Conservation (phyloP, 2,797 vertebrate species). For the Cyprinodon diabolis region DNA sequence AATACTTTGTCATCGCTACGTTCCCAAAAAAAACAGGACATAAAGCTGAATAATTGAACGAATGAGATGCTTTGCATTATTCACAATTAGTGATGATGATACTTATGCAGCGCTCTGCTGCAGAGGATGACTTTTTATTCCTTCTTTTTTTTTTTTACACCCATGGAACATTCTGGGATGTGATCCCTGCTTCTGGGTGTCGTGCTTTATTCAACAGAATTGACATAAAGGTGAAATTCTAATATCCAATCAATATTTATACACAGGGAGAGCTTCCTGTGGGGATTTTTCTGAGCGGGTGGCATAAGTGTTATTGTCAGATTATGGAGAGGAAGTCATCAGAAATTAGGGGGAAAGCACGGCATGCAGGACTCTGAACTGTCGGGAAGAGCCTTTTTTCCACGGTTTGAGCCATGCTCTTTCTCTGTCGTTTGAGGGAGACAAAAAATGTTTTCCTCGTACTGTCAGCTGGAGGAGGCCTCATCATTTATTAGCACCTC, state of each 20-base stretch:
- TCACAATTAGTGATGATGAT: constrained; percentile 77
- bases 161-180: constrained; percentile 56
- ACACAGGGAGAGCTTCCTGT: constrained; percentile 44
- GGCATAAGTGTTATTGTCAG: constrained; percentile 59
- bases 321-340: constrained; percentile 32
- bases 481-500: constrained; percentile 81
- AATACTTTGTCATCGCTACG: constrained; percentile 72
- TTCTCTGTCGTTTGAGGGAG: constrained; percentile 47
- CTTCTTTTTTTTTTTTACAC: constrained; percentile 46
- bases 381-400: constrained; percentile 57
- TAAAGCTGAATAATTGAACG: constrained; percentile 79
- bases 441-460: constrained; percentile 57
- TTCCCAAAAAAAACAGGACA: constrained; percentile 76
- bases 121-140: constrained; percentile 57
- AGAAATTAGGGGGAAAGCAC: constrained; percentile 56
- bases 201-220: constrained; percentile 52
- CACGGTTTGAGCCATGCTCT: constrained; percentile 56
- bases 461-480: constrained; percentile 70
- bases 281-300: constrained; percentile 40
- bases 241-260: constrained; percentile 74
- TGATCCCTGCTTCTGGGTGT: constrained; percentile 33
- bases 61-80: constrained; percentile 75
- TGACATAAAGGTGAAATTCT: constrained; percentile 57
- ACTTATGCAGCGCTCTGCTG: constrained; percentile 60
- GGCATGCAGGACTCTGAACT: constrained; percentile 45